Evolutionary conservation across 1,140 invertebrate species (phyloP).

Genomic region (Pseudomyrmex dendroicus): DNA sequence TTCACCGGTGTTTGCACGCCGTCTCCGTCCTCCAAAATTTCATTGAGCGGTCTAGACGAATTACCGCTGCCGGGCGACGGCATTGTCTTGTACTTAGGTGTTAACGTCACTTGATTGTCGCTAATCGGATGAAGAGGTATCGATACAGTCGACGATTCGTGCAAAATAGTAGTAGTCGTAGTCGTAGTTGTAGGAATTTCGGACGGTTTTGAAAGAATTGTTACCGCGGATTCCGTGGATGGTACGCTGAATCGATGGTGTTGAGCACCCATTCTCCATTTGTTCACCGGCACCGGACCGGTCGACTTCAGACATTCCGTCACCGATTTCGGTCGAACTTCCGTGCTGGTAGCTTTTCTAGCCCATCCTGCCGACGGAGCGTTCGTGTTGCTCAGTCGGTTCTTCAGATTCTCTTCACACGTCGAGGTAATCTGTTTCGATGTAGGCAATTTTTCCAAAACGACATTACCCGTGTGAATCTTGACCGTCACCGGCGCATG

Average conservation of each 20-base stretch:
- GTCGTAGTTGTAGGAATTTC: slow-evolving; percentile 64
- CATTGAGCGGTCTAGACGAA: slow-evolving; percentile 87
- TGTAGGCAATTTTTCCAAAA: slow-evolving; percentile 51
- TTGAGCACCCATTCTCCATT: slow-evolving; percentile 76
- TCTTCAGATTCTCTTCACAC: slow-evolving; percentile 70
- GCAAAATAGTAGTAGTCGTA: slow-evolving; percentile 84
- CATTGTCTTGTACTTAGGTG: slow-evolving; percentile 87
- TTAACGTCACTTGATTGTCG: slow-evolving; percentile 75
- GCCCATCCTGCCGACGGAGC: slow-evolving; percentile 52
- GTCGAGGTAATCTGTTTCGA: slow-evolving; percentile 38
- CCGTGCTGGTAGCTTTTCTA: slow-evolving; percentile 62
- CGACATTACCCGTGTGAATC: slow-evolving; percentile 46
- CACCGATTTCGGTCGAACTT: slow-evolving; percentile 73
- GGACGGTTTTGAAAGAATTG: slow-evolving; percentile 60
- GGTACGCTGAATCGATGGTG: slow-evolving; percentile 62
- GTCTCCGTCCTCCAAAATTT: slow-evolving; percentile 90
- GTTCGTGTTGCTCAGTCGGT: slow-evolving; percentile 51
- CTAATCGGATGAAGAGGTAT: slow-evolving; percentile 83
- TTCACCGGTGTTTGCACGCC: slow-evolving; percentile 42
- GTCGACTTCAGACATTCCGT: slow-evolving; percentile 71
- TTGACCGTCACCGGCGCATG: slow-evolving; percentile 60
- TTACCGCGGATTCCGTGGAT: slow-evolving; percentile 13
- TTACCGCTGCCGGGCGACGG: slow-evolving; percentile 84
- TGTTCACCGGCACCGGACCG: slow-evolving; percentile 69
- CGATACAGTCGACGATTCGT: slow-evolving; percentile 87